Base-by-base conservation (phyloP, 2,113 vertebrate species). In the Microtus ochrogaster region DNA sequence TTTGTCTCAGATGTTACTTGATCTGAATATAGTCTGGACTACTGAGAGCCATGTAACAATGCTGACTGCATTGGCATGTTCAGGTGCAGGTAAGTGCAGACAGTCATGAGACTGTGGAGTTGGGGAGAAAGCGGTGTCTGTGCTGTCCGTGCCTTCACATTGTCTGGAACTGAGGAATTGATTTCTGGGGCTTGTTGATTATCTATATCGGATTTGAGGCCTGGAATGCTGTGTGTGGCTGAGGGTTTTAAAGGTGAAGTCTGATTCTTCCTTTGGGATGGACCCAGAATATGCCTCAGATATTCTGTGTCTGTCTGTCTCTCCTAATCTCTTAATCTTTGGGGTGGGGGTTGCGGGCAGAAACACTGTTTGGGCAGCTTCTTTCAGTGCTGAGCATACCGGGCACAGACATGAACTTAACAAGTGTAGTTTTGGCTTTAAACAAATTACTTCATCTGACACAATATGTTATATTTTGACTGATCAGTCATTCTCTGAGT, bases 391-490 rank as follows among this genome's bases (percentile, higher is more conserved):
- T 78, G 81, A 52, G 26, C 11, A 66, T 66, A 65, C 3, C 11
- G 49, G 79, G 41, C 24, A 14, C 10, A 61, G 47, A 47, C 7
- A 39, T 8, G 73, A 5, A 1, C 52, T 61, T 22, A 28, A 12
- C 2, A 11, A 30, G 1, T 33, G 5, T 41, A 36, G 82, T 26
- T 2, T 8, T 24, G 2, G 49, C 33, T 90, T 91, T 95, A 81
- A 81, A 85, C 74, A 77, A 88, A 30, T 73, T 61, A 91, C 44
- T 65, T 89, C 70, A 74, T 93, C 88, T 85, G 90, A 55, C 39
- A 81, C 26, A 91, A 16, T 55, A 58, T 1, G 63, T 90, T 82
- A 24, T 70, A 47, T 63, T 91, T 92, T 83, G 68, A 19, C 72
- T 72, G 55, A 65, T 83, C 68, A 61, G 11, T 73, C 68, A 7